Base-by-base conservation (phyloP, 2,888 invertebrate genomes). In the Euplagia quadripunctaria region DNA sequence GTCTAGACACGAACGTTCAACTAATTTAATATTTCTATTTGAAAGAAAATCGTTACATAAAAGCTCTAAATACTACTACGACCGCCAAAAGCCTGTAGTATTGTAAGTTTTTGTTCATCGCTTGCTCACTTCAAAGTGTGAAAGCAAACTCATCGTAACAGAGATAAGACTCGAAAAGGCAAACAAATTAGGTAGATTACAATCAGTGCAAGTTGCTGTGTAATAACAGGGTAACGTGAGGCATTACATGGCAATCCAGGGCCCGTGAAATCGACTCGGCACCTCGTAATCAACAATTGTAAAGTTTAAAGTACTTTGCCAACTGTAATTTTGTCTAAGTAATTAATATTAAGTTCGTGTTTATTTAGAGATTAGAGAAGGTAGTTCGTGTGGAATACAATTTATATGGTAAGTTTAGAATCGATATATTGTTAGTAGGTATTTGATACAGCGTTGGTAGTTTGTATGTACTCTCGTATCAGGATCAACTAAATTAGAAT, bases 291-390 rank as follows among this genome's bases (percentile, higher is more conserved):
- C 87, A 89, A 88, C 89, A 88, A 90, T 88, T 86, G 88, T 86
- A 86, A 90, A 90, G 86, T 90, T 90, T 85, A 87, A 87, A 86
- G 85, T 88, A 87, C 90, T 87, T 89, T 83, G 82, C 83, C 79
- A 87, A 85, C 83, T 86, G 86, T 86, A 87, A 87, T 89, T 89
- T 88, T 84, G 87, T 85, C 82, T 84, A 80, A 86, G 85, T 88
- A 89, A 91, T 91, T 90, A 90, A 91, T 89, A 88, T 87, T 84
- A 84, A 86, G 78, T 80, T 82, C 82, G 72, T 77, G 82, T 81
- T 84, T 85, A 84, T 84, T 84, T 78, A 76, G 77, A 83, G 83
- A 84, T 84, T 85, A 84, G 75, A 76, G 75, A 71, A 74, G 72
- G 74, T 74, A 79, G 73, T 80, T 82, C 75, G 78, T 68, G 82